Conservation (phyloP, 1,140 invertebrate species). For the Himalopsyche phryganea region DNA sequence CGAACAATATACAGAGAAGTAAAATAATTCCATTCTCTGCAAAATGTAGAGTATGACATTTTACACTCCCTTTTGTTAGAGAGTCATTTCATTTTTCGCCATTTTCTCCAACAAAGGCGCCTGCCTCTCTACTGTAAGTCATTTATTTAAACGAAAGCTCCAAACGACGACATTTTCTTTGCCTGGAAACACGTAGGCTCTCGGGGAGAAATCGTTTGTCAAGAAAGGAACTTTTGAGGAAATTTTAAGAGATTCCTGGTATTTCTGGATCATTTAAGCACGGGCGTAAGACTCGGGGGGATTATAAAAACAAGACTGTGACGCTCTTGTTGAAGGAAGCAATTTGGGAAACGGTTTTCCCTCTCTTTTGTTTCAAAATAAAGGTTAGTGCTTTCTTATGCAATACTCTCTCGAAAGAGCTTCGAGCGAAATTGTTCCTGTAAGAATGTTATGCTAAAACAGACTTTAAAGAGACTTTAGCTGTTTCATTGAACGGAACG, state of each 20-base stretch:
- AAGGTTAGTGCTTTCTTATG: not conserved
- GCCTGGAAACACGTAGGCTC: constrained; percentile 10
- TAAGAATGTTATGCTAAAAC: too few species aligned
- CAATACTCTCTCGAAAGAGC: not conserved
- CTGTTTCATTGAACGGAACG: too few species aligned
- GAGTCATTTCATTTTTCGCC: constrained; percentile 16
- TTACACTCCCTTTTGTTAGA: constrained; percentile 14
- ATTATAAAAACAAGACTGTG: constrained; percentile 35
- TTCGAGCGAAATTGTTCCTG: not conserved
- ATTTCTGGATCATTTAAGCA: constrained; percentile 35
- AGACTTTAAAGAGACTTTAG: too few species aligned
- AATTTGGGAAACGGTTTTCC: constrained; percentile 27
- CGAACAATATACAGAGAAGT: too few species aligned
- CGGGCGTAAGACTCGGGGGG: constrained; percentile 29
- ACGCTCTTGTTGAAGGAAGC: constrained; percentile 33
- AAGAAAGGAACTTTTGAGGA: constrained; percentile 20
- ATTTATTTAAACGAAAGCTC: constrained; percentile 33
- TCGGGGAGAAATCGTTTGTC: constrained; percentile 15
- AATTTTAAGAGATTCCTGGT: constrained; percentile 34
- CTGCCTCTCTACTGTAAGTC: constrained; percentile 23
- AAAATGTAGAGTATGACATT: constrained; percentile 22
- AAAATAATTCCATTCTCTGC: not conserved
- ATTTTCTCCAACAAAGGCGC: constrained; percentile 28
- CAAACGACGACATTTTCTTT: constrained; percentile 16
- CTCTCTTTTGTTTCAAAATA: constrained; percentile 21